Evolutionary conservation across 2,113 vertebrate species (phyloP).

Genomic region (Crotophaga sulcirostris): DNA sequence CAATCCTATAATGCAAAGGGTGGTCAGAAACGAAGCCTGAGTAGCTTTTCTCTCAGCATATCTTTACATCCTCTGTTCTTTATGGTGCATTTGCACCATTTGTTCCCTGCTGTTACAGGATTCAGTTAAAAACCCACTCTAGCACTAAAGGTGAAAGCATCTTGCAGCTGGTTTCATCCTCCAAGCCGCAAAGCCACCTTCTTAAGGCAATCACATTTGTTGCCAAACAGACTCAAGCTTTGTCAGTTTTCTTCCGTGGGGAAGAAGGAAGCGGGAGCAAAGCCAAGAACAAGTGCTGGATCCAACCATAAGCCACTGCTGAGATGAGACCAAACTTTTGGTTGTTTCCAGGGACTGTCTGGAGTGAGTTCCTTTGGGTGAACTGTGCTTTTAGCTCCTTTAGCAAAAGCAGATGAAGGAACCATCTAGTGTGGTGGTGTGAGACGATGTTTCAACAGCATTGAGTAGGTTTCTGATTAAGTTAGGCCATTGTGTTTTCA

Average conservation of each 20-base stretch:
- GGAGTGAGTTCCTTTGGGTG: not conserved
- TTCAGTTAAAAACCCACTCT: not conserved
- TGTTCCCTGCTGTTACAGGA: not conserved
- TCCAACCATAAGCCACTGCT: not conserved
- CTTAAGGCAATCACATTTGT: not conserved
- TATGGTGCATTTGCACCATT: accelerated
- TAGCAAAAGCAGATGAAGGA: conserved; percentile 15
- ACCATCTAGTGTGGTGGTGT: not conserved
- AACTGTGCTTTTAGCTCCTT: not conserved
- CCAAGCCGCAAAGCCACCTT: not conserved
- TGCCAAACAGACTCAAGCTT: not conserved
- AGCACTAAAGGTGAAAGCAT: not conserved
- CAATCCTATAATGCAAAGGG: not conserved
- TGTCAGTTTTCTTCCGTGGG: not conserved
- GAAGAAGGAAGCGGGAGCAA: not conserved
- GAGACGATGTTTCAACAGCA: not conserved
- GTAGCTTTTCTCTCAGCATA: not conserved
- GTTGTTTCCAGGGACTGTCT: not conserved
- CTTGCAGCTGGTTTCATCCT: not conserved
- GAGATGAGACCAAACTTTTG: not conserved
- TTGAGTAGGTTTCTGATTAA: not conserved
- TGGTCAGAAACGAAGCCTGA: not conserved
- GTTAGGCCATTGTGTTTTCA: not conserved
- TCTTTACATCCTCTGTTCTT: not conserved
- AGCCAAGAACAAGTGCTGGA: not conserved